Evolutionary conservation across 2,888 invertebrate genomes (phyloP).

Genomic region (Anthoptus insignis): DNA sequence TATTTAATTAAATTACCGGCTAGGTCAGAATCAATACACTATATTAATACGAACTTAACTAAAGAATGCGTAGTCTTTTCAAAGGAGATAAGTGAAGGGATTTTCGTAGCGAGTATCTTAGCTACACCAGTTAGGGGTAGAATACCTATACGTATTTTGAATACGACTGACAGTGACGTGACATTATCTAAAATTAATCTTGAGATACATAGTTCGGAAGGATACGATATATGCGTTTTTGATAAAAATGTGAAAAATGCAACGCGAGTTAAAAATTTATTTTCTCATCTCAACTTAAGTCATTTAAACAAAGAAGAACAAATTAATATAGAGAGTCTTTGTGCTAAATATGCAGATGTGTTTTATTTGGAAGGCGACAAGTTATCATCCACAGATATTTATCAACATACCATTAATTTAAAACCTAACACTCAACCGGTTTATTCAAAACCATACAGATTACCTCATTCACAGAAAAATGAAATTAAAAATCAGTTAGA

Average conservation of each 20-base stretch:
- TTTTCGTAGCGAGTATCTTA: not conserved
- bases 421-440: constrained; percentile 21
- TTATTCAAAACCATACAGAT: not conserved
- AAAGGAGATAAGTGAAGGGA: not conserved
- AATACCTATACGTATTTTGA: not conserved
- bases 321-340: constrained; percentile 18
- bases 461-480: not conserved
- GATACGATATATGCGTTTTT: not conserved
- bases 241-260: not conserved
- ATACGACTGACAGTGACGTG: not conserved
- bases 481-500: not conserved
- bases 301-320: constrained; percentile 27
- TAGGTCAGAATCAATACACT: not conserved
- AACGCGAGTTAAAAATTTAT: constrained; percentile 23
- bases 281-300: constrained; percentile 21
- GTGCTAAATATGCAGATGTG: constrained; percentile 33
- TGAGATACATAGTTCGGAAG: not conserved
- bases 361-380: constrained; percentile 23
- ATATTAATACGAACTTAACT: not conserved
- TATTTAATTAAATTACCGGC: too few species aligned
- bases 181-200: not conserved
- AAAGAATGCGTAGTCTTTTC: not conserved
- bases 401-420: constrained; percentile 25
- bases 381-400: constrained; percentile 15
- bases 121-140: not conserved